Base-by-base conservation (phyloP, 2,797 vertebrate species). In the Rhynchonycteris naso region DNA sequence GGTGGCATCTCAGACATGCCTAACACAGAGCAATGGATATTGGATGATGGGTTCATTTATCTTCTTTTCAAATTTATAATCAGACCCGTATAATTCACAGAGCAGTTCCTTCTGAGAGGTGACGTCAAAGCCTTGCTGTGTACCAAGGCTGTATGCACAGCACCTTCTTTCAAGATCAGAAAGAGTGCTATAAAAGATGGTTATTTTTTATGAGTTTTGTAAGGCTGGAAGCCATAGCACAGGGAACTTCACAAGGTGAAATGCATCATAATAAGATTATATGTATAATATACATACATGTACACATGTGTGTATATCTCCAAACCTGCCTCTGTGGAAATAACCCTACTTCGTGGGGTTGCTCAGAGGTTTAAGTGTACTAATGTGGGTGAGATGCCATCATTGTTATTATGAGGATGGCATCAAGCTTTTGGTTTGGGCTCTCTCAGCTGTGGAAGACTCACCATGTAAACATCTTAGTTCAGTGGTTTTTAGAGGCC, bases 161-260 rank as follows among this genome's bases (percentile, higher is more conserved):
- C 54, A 19, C 47, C 61, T 83, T 71, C 38, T 95, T 88, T 80
- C 71, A 58, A 52, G 66, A 54, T 80, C 75, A 93, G 52, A 85
- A 63, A 74, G 56, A 52, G 11, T 86, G 58, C n/a, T 75, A 6
- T 74, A 52, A 85, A 89, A n/a, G 88, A 66, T 16, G 43, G n/a
- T 47, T 66, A 19, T 16, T n/a, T 76, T 66, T 83, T 52, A 56
- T 52, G 28, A 30, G 30, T 43, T 93, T 69, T 21, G 5, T 78
- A 56, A 85, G 76, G 24, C 65, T 85, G 47, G 35, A 35, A 78
- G 43, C 68, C 43, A 26, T 22, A 84, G 54, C 19, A 28, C 28
- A 81, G 21, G 26, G 24, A 56, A 28, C 38, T 28, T 82, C 19
- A 47, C 54, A 58, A 47, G 47, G 56, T 84, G 50, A 91, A 88